Evolutionary conservation across 2,797 vertebrate species (phyloP).

Genomic region (Anolis apletophallus): DNA sequence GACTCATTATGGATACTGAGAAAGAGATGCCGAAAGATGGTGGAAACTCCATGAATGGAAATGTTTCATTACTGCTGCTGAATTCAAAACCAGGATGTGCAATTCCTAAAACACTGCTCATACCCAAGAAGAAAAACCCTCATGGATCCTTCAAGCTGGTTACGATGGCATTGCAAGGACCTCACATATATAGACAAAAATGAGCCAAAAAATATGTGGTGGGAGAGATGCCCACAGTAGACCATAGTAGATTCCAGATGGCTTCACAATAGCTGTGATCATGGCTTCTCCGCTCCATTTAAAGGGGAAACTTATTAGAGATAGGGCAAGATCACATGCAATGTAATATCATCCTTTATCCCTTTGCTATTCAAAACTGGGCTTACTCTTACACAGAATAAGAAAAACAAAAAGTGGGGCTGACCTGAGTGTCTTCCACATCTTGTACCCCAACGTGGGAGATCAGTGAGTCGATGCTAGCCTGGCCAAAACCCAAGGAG

Average conservation of each 20-base stretch:
- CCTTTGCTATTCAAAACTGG: not conserved
- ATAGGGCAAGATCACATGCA: not conserved
- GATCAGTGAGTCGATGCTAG: conserved; percentile 84
- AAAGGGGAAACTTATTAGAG: not conserved
- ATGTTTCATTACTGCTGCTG: not conserved
- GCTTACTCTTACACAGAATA: not conserved
- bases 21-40: not conserved
- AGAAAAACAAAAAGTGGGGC: not conserved
- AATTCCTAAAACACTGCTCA: not conserved
- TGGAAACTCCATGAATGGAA: not conserved
- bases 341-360: not conserved
- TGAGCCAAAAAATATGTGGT: not conserved
- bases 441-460: conserved; percentile 84
- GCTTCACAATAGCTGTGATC: not conserved
- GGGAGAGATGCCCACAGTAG: not conserved
- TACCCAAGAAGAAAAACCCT: not conserved
- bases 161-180: not conserved
- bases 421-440: conserved; percentile 87
- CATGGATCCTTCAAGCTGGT: not conserved
- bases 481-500: conserved; percentile 88
- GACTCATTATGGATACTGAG: not conserved
- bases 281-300: not conserved
- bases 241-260: not conserved
- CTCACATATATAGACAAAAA: not conserved
- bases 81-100: not conserved